Conservation (phyloP, 1,140 invertebrate species). For the Ceratosolen fusciceps region DNA sequence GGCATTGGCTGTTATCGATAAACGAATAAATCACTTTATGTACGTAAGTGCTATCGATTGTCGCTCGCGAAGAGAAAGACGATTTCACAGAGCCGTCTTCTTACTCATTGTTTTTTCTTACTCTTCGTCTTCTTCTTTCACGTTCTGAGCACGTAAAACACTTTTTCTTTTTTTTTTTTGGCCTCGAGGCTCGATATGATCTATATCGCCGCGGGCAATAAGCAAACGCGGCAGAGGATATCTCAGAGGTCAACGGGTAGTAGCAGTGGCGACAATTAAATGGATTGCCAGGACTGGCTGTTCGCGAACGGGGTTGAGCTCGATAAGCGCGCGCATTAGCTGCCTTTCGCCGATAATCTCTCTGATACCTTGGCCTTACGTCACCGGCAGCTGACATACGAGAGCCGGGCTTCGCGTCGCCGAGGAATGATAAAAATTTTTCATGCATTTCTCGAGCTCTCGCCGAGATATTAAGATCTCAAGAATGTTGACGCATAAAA, state of each 20-base stretch:
- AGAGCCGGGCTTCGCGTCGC: not conserved
- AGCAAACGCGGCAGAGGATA: not conserved
- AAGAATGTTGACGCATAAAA: not conserved
- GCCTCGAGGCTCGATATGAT: slow-evolving; percentile 7
- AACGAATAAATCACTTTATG: slow-evolving; percentile 34
- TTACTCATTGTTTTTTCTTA: too few relatives aligned
- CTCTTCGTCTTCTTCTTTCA: too few relatives aligned
- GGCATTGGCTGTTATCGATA: slow-evolving; percentile 17
- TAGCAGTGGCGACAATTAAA: not conserved
- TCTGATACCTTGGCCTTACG: not conserved
- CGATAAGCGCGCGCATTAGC: not conserved
- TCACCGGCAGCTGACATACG: not conserved
- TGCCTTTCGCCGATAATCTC: not conserved
- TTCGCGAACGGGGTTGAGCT: slow-evolving; percentile 19
- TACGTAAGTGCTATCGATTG: slow-evolving; percentile 28
- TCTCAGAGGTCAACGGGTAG: not conserved
- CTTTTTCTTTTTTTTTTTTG: slow-evolving; percentile 24
- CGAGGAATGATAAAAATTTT: slow-evolving; percentile 11
- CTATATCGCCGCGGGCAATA: not conserved
- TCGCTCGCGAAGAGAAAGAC: not conserved
- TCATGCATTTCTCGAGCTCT: not conserved
- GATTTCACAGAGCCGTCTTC: slow-evolving; percentile 20
- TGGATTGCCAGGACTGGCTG: not conserved
- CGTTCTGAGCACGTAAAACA: too few relatives aligned
- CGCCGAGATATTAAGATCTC: not conserved